Base-by-base conservation (phyloP, 2,888 invertebrate genomes). In the Exephanes ischioxanthus region DNA sequence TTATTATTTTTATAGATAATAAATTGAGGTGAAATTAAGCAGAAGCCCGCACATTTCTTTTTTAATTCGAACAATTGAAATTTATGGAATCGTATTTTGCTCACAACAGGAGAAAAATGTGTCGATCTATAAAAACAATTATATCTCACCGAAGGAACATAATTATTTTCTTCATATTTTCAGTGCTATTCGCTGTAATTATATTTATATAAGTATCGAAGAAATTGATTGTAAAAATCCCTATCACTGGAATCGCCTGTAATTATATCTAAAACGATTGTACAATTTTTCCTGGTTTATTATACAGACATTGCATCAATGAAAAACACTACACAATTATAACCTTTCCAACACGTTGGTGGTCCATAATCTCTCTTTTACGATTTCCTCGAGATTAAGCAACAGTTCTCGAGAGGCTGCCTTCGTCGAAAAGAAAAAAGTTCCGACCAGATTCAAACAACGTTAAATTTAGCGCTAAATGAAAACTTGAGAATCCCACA, bases 381-480 rank as follows among this genome's bases (percentile, higher is more conserved):
- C 61, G 16, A 61, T 61, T 26, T 26, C 14, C 22, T 26, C 22
- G 58, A 30, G 61, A 26, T 30, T 30, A 26, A 16, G 26, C 11
- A 26, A 26, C 14, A 5, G 5, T 30, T 3, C 30, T 55, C 61
- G 14, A 7, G 9, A 58, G n/a, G 53, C 2, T 26, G 9, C 14
- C 22, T 11, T 41, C 9, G 11, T 41, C 41, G 41, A 51, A 14
- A n/a, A 51, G 51, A 6, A 51, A 51, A 41, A 41, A 41, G 2
- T 41, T 41, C 11, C 33, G 33, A 33, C 33, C 41, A 41, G 16
- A 63, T 63, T 63, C 1, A 33, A 63, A 63, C 6, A 63, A 5
- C 63, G 63, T 63, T 63, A 63, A 30, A 33, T 63, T 63, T 33
- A 63, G 16, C 30, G 33, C 6, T 63, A 30, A 33, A 63, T 7